Base-by-base conservation (phyloP, 2,888 invertebrate species). In the Apamea sordens region DNA sequence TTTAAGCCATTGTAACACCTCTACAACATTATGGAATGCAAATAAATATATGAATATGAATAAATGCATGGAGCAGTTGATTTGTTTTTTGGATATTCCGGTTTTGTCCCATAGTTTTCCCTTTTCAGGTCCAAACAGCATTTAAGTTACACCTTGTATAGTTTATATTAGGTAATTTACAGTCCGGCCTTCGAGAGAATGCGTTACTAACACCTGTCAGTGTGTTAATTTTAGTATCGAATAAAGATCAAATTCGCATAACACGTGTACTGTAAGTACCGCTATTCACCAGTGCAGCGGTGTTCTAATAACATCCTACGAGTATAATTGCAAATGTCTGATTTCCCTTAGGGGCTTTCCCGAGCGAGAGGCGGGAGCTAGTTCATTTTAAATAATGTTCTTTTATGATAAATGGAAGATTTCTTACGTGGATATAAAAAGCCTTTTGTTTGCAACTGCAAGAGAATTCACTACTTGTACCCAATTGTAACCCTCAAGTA, bases 311-410 rank as follows among this genome's bases (percentile, higher is more conserved):
- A 56, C 53, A 59, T 32, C 24, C 44, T 50, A n/a, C n/a, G n/a
- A n/a, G n/a, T n/a, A 24, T 63, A 68, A 83, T 36, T 71, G 28
- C 67, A 44, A 77, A 44, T 63, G 28, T 56, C 71, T 83, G 67
- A 81, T 81, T 81, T 81, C 81, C 83, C 77, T 61, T 6, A 28
- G 84, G 76, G 6, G 1, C n/a, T n/a, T n/a, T n/a, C n/a, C n/a
- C 36, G 36, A 32, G 5, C 21, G 5, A 28, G 6, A 53, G 1
- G 8, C 21, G 21, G 59, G 13, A 24, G 56, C 41, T 44, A 61
- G 7, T 68, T 68, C 2, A 47, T 41, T 79, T 53, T 18, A 47
- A 73, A 73, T 32, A 28, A 41, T 11, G 53, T 32, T 65, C 10
- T 56, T 56, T 36, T 3, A 10, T 44, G 10, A 32, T 79, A 6